Percentiles rank a stretch among this genome's conserved stretches.
These are phyloP conservation scores for Ichneumon xanthorius DNA, from an alignment of 2,888 invertebrate genomes.

Conservation along the genomic window DNA sequence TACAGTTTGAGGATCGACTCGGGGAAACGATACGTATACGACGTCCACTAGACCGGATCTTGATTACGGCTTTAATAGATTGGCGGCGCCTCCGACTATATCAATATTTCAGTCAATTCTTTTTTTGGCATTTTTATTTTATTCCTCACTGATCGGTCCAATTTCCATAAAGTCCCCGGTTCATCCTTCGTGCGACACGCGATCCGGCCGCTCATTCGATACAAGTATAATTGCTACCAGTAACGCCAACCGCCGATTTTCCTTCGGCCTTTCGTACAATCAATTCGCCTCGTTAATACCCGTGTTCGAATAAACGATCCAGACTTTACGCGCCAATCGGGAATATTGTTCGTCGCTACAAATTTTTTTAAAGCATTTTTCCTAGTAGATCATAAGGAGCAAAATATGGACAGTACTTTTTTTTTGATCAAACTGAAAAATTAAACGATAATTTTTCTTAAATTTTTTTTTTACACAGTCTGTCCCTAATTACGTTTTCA, in stretches of 20 bases:
- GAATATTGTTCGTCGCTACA: conserved; percentile 17
- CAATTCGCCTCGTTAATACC: neutral
- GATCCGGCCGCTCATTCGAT: neutral
- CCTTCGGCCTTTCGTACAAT: conserved; percentile 15
- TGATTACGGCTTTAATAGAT: conserved; percentile 39
- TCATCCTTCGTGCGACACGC: conserved; percentile 45
- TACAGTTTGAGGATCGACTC: conserved; percentile 21
- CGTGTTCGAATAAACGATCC: conserved; percentile 4
- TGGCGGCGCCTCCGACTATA: conserved; percentile 19
- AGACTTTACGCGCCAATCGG: conserved; percentile 37
- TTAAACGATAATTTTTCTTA: too few species aligned
- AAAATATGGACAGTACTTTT: too few species aligned
- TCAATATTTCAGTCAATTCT: neutral
- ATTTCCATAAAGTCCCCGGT: conserved; percentile 13
- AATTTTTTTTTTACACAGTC: too few species aligned
- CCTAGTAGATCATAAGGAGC: neutral
- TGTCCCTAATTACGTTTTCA: too few species aligned
- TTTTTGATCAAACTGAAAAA: too few species aligned
- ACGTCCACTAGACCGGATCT: neutral
- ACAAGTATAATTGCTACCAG: conserved; percentile 19
- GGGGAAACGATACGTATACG: neutral
- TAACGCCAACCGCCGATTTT: conserved; percentile 41
- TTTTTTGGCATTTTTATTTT: conserved; percentile 18
- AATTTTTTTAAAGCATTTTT: neutral
- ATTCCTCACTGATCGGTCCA: conserved; percentile 32